Base-by-base conservation (phyloP, 2,888 invertebrate species). In the Drosophila neotestacea region DNA sequence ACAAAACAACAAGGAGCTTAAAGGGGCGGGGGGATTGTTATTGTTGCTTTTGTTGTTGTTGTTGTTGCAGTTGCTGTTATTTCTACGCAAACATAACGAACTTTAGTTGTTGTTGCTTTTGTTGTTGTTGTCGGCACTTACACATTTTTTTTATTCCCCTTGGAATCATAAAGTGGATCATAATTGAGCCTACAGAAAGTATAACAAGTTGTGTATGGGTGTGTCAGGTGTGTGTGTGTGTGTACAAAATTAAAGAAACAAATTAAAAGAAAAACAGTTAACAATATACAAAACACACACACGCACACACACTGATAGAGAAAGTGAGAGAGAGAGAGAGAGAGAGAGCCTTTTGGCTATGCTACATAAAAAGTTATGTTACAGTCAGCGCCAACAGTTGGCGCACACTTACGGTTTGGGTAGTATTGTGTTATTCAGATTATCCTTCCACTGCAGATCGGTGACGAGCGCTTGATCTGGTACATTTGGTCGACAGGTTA, bases 391-490 rank as follows among this genome's bases (percentile, higher is more conserved):
- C 38, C 4, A 36, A n/a, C n/a, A 42, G 13, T 59, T 27, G 3
- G 4, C 7, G 38, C 44, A 59, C 47, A 94, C 95, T 95, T 92
- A 95, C 95, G 94, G 93, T 79, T 94, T 94, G 77, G 94, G 94
- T 80, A 95, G 94, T 87, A 97, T 96, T 65, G 94, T 94, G 73
- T 94, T 94, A 87, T 95, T 95, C 72, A 94, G 93, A 48, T 95
- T 95, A 91, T 97, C 96, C 77, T 95, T 94, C 97, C 97, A 97
- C 90, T 96, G 95, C 47, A 97, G 94, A 87, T 96, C 95, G 34
- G 95, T 94, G 60, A 97, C 94, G 41, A 96, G 93, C 6, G 93
- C 93, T 2, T 94, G 93, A 85, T 96, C 95, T 0, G 94, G 94
- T 1, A 95, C 96, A 55, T 94, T 94, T 4, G 96, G 95, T 81